Evolutionary conservation across 1,140 invertebrate species (phyloP).

Genomic region (Heliconius nattereri): DNA sequence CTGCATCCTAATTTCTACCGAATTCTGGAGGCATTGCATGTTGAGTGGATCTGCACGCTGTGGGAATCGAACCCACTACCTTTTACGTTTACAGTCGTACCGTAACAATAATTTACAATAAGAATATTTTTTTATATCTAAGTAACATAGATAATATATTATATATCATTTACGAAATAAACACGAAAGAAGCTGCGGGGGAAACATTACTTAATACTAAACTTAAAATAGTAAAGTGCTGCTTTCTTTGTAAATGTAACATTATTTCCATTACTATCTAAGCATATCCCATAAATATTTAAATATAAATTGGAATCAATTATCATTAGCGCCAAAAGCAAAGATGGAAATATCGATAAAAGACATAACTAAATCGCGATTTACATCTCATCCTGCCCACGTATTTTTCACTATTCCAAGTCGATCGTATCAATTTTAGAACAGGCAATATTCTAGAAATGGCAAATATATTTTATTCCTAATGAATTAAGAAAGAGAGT

Average conservation of each 20-base stretch:
- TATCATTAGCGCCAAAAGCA: slow-evolving; percentile 61
- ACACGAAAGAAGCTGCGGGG: too few species aligned
- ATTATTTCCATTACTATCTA: not conserved
- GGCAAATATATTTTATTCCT: too few species aligned
- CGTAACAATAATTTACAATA: too few species aligned
- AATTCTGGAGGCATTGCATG: too few species aligned
- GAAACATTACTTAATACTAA: too few species aligned
- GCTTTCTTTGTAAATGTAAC: not conserved
- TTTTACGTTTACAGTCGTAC: not conserved
- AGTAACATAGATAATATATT: too few species aligned
- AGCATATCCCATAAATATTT: slow-evolving; percentile 31
- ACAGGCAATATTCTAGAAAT: not conserved
- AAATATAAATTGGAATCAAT: slow-evolving; percentile 61
- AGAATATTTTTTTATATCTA: not conserved
- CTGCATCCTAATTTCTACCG: too few species aligned
- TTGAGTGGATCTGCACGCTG: too few species aligned
- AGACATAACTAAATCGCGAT: slow-evolving; percentile 62
- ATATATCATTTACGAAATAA: not conserved
- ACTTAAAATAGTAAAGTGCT: too few species aligned
- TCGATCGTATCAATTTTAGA: slow-evolving; percentile 22
- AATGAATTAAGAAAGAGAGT: too few species aligned
- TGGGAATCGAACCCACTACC: too few species aligned
- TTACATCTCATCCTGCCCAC: slow-evolving; percentile 61
- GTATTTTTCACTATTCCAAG: slow-evolving; percentile 63
- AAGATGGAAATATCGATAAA: slow-evolving; percentile 59